Evolutionary conservation across 2,113 vertebrate species (phyloP).

Genomic region (Stictonetta naevosa): DNA sequence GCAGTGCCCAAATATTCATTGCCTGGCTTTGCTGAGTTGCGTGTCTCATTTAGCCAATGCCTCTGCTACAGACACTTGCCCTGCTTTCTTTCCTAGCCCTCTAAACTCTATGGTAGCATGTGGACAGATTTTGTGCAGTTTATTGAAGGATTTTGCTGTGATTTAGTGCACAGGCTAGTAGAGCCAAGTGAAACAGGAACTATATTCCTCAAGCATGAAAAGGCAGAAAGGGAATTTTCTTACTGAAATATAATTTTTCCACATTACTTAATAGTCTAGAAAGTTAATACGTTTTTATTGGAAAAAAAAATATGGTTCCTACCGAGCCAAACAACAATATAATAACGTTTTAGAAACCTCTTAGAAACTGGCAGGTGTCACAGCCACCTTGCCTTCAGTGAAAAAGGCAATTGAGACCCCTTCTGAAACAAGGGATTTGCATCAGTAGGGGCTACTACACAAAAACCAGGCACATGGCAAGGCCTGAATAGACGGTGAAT

Average conservation of each 20-base stretch:
- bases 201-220: constrained; percentile 40
- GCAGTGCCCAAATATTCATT: neutral
- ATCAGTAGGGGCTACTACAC: constrained; percentile 37
- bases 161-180: neutral
- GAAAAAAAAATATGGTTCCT: neutral
- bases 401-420: constrained; percentile 51
- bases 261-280: constrained; percentile 62
- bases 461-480: constrained; percentile 49
- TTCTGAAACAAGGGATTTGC: constrained; percentile 50
- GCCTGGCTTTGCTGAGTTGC: neutral
- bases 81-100: neutral
- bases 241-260: constrained; percentile 63
- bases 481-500: constrained; percentile 64
- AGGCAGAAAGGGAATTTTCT: constrained; percentile 59
- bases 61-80: neutral
- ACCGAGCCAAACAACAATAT: constrained; percentile 29
- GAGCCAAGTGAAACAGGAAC: constrained; percentile 61
- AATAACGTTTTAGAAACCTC: neutral
- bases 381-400: constrained; percentile 55
- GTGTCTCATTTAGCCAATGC: neutral
- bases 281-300: constrained; percentile 44
- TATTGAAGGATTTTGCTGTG: neutral
- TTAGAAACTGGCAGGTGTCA: constrained; percentile 42
- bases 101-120: neutral
- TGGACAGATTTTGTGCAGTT: neutral